phyloP scores from a whole-genome alignment of 2,888 invertebrate species.

The Amblyjoppa fuscipennis region DNA sequence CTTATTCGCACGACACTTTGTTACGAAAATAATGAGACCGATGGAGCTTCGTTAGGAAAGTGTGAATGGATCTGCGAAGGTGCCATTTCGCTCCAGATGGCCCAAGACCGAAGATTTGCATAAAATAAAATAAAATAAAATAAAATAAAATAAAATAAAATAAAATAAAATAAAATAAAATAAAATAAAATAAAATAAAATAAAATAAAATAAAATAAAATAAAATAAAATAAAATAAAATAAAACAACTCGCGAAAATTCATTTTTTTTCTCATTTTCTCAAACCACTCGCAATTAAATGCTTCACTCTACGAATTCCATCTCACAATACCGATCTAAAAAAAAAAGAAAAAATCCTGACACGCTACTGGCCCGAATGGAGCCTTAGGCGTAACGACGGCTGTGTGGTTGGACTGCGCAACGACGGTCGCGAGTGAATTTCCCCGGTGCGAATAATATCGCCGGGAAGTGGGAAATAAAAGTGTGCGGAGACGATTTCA shows the following conservation, averaged over 20 bases:
- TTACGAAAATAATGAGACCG: too few relatives aligned
- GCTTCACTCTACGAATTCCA: slow-evolving; percentile 13
- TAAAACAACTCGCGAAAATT: too few relatives aligned
- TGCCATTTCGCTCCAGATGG: too few relatives aligned
- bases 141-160: too few relatives aligned
- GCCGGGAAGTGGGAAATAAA: slow-evolving; percentile 41
- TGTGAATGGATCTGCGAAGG: too few relatives aligned
- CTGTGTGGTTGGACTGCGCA: slow-evolving; percentile 22
- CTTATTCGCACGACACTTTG: too few relatives aligned
- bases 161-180: too few relatives aligned
- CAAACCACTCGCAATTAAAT: slow-evolving; percentile 47
- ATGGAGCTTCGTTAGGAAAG: too few relatives aligned
- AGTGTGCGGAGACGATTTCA: slow-evolving; percentile 31
- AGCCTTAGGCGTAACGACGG: slow-evolving; percentile 9
- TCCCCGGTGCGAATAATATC: slow-evolving; percentile 41
- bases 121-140: too few relatives aligned
- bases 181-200: too few relatives aligned
- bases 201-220: background rate
- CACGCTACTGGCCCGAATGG: slow-evolving; percentile 29
- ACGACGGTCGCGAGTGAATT: slow-evolving; percentile 24
- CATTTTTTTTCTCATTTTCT: background rate
- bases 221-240: background rate
- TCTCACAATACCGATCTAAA: slow-evolving; percentile 40
- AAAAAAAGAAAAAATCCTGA: background rate
- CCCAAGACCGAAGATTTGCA: too few relatives aligned